These are phyloP conservation scores for Helicoverpa armigera DNA, from an alignment of 1,140 invertebrate genomes.

Conservation along the genomic window DNA sequence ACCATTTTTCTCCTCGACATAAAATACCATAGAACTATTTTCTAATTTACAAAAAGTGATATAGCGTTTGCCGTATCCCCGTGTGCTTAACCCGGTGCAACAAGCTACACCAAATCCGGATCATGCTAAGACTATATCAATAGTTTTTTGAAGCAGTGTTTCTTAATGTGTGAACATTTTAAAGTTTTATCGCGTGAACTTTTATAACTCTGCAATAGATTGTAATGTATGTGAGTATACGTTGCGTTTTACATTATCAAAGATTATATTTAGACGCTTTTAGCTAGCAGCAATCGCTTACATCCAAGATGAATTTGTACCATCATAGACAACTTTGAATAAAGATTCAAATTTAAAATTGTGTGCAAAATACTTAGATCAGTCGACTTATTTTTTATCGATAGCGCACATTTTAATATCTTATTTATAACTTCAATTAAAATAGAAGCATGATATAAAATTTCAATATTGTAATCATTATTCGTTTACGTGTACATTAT, in stretches of 20 bases:
- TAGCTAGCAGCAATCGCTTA: neutral
- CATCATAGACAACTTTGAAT: neutral
- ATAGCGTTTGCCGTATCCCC: no score
- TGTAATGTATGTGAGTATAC: neutral
- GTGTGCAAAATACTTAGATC: conserved; percentile 2
- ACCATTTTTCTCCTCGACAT: no score
- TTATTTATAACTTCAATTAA: conserved; percentile 20
- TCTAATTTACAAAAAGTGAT: no score
- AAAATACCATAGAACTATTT: no score
- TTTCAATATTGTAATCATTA: conserved; percentile 5
- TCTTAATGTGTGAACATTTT: conserved; percentile 14
- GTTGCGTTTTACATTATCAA: neutral
- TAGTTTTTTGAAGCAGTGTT: conserved; percentile 22
- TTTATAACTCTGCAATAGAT: neutral
- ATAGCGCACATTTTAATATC: conserved; percentile 7
- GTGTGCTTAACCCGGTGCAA: no score
- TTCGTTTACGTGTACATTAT: neutral
- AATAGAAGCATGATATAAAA: conserved; percentile 1
- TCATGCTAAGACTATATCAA: conserved; percentile 14
- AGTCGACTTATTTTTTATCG: conserved; percentile 3
- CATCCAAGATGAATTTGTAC: neutral
- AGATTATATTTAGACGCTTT: neutral
- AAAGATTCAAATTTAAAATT: conserved; percentile 8
- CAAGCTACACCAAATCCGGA: neutral
- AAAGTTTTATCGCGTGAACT: conserved; percentile 19